These are phyloP conservation scores for Pachypanchax playfairii DNA, from an alignment of 2,113 vertebrate species.

Conservation along the genomic window DNA sequence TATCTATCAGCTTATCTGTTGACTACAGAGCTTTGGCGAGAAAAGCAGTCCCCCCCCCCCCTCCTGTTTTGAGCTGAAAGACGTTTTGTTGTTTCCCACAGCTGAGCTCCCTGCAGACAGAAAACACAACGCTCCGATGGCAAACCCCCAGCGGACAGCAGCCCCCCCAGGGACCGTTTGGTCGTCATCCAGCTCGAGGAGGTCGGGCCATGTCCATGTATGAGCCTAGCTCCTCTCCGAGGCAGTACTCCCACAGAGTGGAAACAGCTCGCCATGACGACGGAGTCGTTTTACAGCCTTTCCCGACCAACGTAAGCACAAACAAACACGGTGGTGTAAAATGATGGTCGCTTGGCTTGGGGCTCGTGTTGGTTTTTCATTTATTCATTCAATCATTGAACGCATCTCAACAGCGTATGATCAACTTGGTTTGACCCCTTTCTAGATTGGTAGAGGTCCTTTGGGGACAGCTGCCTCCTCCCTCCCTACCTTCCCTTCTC, in stretches of 20 bases:
- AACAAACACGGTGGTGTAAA: conserved; percentile 26
- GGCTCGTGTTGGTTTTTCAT: conserved; percentile 60
- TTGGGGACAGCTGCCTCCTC: conserved; percentile 97
- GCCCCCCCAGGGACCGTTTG: conserved; percentile 81
- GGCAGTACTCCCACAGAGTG: conserved; percentile 88
- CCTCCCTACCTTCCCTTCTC: conserved; percentile 98
- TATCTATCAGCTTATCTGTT: conserved; percentile 16
- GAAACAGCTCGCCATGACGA: conserved; percentile 87
- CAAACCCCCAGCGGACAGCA: conserved; percentile 86
- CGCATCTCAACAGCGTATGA: conserved; percentile 75
- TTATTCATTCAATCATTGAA: conserved; percentile 54
- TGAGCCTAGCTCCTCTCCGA: conserved; percentile 92
- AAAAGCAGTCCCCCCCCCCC: conserved; percentile 12
- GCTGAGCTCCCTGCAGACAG: conserved; percentile 96
- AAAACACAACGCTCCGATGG: conserved; percentile 93
- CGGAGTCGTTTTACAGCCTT: conserved; percentile 88
- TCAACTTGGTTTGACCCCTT: conserved; percentile 90
- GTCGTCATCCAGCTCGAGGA: conserved; percentile 86
- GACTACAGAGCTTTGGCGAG: conserved; percentile 33
- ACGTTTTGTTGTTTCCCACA: conserved; percentile 80
- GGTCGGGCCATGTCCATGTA: conserved; percentile 99
- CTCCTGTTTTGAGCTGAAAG: conserved; percentile 34
- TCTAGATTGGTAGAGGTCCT: conserved; percentile 97
- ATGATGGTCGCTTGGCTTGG: conserved; percentile 57
- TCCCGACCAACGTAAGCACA: conserved; percentile 93